phyloP scores from a whole-genome alignment of 2,888 invertebrate genomes.

The Ichneumon xanthorius region DNA sequence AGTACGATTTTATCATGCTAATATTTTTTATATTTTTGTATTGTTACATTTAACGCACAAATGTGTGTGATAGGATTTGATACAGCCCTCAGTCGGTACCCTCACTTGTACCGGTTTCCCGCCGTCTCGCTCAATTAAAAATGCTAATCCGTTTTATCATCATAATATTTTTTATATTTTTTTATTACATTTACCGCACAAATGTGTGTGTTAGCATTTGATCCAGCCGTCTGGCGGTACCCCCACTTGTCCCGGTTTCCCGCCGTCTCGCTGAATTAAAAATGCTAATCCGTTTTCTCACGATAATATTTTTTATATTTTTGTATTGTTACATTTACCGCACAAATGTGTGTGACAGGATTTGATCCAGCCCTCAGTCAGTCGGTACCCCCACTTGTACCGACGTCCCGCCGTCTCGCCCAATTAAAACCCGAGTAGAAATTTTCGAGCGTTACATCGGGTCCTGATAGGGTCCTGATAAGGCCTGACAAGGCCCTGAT shows the following conservation, averaged over 20 bases:
- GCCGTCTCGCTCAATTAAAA: conserved; percentile 39
- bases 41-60: background rate
- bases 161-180: too few relatives aligned
- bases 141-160: conserved; percentile 40
- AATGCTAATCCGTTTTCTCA: too few relatives aligned
- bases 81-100: background rate
- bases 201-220: too few relatives aligned
- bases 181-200: too few relatives aligned
- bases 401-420: conserved; percentile 13
- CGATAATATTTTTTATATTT: background rate
- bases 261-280: too few relatives aligned
- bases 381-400: conserved; percentile 1
- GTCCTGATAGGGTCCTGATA: too few relatives aligned
- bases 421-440: conserved; percentile 24
- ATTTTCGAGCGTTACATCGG: too few relatives aligned
- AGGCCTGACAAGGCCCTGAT: too few relatives aligned
- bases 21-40: too few relatives aligned
- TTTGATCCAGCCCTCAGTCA: conserved; percentile 8
- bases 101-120: conserved; percentile 13
- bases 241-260: too few relatives aligned
- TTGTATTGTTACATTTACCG: background rate
- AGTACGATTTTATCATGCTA: too few relatives aligned
- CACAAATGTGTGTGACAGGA: conserved; percentile 11
- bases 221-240: too few relatives aligned
- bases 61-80: conserved; percentile 30